Percentiles rank a stretch among this genome's conserved stretches.
These are phyloP conservation scores for Drosophila aldrichi DNA, from an alignment of 2,888 invertebrate genomes.

Conservation along the genomic window DNA sequence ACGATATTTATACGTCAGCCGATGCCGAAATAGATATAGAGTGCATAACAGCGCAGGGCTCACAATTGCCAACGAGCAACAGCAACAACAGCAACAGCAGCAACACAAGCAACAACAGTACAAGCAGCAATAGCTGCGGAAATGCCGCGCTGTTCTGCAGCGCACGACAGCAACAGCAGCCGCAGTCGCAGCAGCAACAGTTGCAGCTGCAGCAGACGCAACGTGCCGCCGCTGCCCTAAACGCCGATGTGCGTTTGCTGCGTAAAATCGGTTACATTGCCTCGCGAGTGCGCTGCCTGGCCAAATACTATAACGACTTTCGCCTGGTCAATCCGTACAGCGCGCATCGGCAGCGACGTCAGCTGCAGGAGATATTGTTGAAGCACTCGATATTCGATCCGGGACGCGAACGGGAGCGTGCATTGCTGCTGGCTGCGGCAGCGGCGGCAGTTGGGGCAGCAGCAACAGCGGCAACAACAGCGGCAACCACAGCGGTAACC, in stretches of 20 bases:
- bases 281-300: slow-evolving; percentile 83
- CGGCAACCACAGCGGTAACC: slow-evolving; percentile 47
- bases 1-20: slow-evolving; percentile 31
- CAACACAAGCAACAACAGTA: slow-evolving; percentile 17
- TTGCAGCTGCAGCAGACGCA: slow-evolving; percentile 34
- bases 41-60: slow-evolving; percentile 37
- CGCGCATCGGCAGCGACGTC: slow-evolving; percentile 81
- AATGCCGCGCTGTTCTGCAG: slow-evolving; percentile 36
- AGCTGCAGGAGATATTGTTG: slow-evolving; percentile 80
- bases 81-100: slow-evolving; percentile 23
- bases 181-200: slow-evolving; percentile 18
- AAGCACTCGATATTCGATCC: slow-evolving; percentile 79
- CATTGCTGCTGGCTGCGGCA: slow-evolving; percentile 67
- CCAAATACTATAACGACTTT: slow-evolving; percentile 82
- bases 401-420: slow-evolving; percentile 60
- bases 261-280: slow-evolving; percentile 85
- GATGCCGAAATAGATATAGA: slow-evolving; percentile 43
- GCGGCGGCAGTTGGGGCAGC: slow-evolving; percentile 65
- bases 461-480: slow-evolving; percentile 62
- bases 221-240: slow-evolving; percentile 53
- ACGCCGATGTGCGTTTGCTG: slow-evolving; percentile 84
- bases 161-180: slow-evolving; percentile 30
- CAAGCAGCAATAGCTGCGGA: slow-evolving; percentile 47
- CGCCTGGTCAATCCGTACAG: slow-evolving; percentile 83
- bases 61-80: slow-evolving; percentile 35